Evolutionary conservation across 2,888 invertebrate genomes (phyloP).

Genomic region (Pharmacophagus antenor): DNA sequence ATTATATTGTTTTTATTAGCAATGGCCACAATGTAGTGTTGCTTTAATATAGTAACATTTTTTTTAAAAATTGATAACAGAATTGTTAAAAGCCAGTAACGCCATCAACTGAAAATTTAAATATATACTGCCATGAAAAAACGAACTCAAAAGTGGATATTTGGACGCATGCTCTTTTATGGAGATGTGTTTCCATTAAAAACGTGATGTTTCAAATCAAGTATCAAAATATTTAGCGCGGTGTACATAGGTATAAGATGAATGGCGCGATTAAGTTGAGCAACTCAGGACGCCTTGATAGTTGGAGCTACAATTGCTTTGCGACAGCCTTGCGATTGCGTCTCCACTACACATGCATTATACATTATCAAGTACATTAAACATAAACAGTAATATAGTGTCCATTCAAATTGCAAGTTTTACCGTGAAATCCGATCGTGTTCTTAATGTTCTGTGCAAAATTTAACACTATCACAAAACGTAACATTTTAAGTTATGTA

Average conservation of each 20-base stretch:
- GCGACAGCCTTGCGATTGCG: conserved; percentile 37
- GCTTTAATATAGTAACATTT: too few species aligned
- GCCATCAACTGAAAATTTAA: not conserved
- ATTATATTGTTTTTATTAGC: too few species aligned
- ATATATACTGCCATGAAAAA: not conserved
- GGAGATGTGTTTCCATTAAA: too few species aligned
- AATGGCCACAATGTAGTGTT: too few species aligned
- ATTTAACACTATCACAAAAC: too few species aligned
- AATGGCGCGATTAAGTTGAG: conserved; percentile 58
- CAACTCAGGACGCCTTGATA: conserved; percentile 58
- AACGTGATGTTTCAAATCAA: conserved; percentile 1
- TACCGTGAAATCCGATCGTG: not conserved
- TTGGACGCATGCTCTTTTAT: too few species aligned
- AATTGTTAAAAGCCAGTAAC: too few species aligned
- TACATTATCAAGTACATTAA: conserved; percentile 19
- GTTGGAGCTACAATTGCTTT: conserved; percentile 49
- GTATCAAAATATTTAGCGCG: conserved; percentile 43
- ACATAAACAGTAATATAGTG: not conserved
- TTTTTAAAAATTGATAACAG: too few species aligned
- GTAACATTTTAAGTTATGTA: too few species aligned
- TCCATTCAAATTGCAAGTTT: not conserved
- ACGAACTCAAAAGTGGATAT: not conserved
- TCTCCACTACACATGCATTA: conserved; percentile 22
- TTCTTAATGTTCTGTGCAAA: not conserved
- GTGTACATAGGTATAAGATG: conserved; percentile 41